These are phyloP conservation scores for Silurus lanzhouensis DNA, from an alignment of 2,797 vertebrate species.

Conservation along the genomic window DNA sequence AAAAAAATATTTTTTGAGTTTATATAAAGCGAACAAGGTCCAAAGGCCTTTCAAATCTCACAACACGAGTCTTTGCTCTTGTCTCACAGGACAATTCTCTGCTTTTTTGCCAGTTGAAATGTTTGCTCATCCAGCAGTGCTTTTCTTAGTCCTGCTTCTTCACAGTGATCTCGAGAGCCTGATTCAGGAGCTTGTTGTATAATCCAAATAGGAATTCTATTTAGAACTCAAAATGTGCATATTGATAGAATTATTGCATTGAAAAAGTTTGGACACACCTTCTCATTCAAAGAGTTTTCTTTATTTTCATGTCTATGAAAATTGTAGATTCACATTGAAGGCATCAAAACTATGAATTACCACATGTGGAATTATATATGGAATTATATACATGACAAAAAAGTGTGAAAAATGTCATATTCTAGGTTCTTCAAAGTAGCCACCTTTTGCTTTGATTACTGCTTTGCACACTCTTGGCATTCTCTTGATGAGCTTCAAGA, in stretches of 20 bases:
- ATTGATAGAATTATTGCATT: background rate
- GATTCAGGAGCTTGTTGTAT: background rate
- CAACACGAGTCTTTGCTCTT: background rate
- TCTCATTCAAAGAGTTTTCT: too few relatives aligned
- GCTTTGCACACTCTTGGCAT: too few relatives aligned
- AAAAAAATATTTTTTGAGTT: background rate
- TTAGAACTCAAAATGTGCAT: background rate
- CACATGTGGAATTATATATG: too few relatives aligned
- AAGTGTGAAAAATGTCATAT: too few relatives aligned
- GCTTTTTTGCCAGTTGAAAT: background rate
- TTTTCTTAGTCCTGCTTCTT: background rate
- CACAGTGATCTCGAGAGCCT: background rate
- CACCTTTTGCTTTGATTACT: too few relatives aligned
- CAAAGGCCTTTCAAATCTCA: background rate
- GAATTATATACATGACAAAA: too few relatives aligned
- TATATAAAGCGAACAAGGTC: background rate
- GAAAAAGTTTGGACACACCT: too few relatives aligned
- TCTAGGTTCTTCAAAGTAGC: too few relatives aligned
- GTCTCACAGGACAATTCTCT: background rate
- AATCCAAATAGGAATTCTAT: background rate
- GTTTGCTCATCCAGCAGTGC: background rate
- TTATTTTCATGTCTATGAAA: too few relatives aligned
- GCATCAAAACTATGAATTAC: too few relatives aligned
- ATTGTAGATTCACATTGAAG: too few relatives aligned
- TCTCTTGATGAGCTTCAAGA: too few relatives aligned